phyloP scores from a whole-genome alignment of 2,888 invertebrate genomes.

The Nezara viridula region DNA sequence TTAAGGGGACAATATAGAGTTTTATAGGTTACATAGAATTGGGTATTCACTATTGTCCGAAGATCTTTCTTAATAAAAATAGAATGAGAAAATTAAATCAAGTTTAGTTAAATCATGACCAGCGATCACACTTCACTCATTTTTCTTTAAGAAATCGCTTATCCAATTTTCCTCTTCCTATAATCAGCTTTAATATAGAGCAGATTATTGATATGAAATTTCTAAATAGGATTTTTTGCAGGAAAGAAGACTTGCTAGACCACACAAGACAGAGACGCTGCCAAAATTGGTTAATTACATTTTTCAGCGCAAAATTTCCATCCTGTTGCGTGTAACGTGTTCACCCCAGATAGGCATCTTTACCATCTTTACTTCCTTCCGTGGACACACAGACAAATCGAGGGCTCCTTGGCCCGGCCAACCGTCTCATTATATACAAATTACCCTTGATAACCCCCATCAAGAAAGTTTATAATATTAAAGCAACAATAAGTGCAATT shows the following conservation, averaged over 20 bases:
- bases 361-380: constrained; percentile 1
- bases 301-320: constrained; percentile 13
- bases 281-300: constrained; percentile 12
- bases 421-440: constrained; percentile 33
- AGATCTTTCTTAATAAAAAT: too few relatives aligned
- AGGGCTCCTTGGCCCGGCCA: neutral
- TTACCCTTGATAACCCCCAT: constrained; percentile 9
- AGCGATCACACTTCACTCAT: too few relatives aligned
- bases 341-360: neutral
- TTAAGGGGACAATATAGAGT: too few relatives aligned
- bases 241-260: neutral
- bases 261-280: neutral
- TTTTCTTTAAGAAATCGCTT: neutral
- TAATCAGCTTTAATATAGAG: neutral
- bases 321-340: neutral
- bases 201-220: neutral
- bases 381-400: constrained; percentile 20
- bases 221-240: neutral
- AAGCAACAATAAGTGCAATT: neutral
- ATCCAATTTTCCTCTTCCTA: neutral
- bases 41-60: too few relatives aligned
- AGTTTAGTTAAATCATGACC: too few relatives aligned
- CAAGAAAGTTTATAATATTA: neutral
- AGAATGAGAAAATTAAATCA: too few relatives aligned
- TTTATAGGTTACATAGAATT: too few relatives aligned